Base-by-base conservation (phyloP, 2,113 vertebrate species). In the Atrichornis clamosus region DNA sequence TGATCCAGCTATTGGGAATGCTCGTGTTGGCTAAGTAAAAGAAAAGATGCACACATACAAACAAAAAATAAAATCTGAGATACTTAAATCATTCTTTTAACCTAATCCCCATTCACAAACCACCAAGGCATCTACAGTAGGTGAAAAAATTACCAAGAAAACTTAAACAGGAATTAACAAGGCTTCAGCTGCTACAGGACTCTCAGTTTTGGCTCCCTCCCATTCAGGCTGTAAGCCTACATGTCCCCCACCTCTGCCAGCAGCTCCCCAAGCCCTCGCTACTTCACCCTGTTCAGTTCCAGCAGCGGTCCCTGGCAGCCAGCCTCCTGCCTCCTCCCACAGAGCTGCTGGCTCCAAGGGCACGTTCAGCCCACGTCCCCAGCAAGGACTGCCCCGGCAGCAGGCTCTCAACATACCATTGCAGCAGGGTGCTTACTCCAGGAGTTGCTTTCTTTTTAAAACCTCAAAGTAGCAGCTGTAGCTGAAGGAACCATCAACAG, bases 231-330 rank as follows among this genome's bases (percentile, higher is more conserved):
- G 35, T 79, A 39, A 60, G 16, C 14, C 33, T 37, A 32, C 1
- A 2, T 1, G 0, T 28, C 11, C 4, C 19, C 18, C 4, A 3
- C 0, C 44, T 56, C 52, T 50, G 42, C 33, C n/a, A 78, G 65
- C 42, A 87, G 56, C 46, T 62, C 24, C 37, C 42, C 52, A 28
- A 37, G 56, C 23, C 62, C 20, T 81, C 0, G 0, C 16, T 37
- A 68, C 32, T 84, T 17, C n/a, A 52, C 53, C 65, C 53, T 28
- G 39, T 0, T 18, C 3, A 26, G 37, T 11, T 52, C 44, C 21
- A 44, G 35, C 52, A 55, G 1, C 0, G 7, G 18, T 50, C 13
- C 49, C 46, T 4, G 0, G 60, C n/a, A 49, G 10, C 35, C 68
- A 81, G 64, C 18, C 13, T 64, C 28, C 73, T 7, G 17, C 26